A percentile compares a stretch with the other conserved stretches of the same genome.
Conservation (phyloP, 2,797 vertebrate genomes). For the Hafferia zeledoni region DNA sequence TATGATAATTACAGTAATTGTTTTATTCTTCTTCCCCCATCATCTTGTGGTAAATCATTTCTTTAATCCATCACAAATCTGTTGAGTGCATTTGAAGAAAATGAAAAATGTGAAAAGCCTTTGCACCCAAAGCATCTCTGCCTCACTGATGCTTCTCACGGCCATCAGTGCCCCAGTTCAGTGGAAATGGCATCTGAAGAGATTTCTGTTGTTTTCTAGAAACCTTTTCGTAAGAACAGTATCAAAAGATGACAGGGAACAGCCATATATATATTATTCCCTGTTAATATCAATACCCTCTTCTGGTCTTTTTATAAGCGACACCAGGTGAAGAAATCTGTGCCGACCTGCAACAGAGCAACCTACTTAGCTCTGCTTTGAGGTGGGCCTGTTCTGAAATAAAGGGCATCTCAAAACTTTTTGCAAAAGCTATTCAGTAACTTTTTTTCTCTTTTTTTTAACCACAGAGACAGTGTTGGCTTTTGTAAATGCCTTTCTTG, state of each 20-base stretch:
- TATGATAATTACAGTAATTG: not conserved
- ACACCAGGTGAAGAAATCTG: slow-evolving; percentile 31
- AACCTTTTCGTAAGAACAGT: not conserved
- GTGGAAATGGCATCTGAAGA: not conserved
- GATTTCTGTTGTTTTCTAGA: slow-evolving; percentile 44
- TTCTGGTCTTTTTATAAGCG: slow-evolving; percentile 36
- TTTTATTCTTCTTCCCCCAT: not conserved
- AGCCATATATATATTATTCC: slow-evolving; percentile 14
- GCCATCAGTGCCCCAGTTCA: not conserved
- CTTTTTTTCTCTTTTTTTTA: not conserved
- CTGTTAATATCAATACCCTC: not conserved
- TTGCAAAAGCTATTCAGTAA: not conserved
- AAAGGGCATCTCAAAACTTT: not conserved
- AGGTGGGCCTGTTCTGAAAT: not conserved
- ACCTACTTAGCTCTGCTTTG: slow-evolving; percentile 63
- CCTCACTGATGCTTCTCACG: not conserved
- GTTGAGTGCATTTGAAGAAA: not conserved
- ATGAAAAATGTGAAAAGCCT: not conserved
- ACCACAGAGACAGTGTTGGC: not conserved
- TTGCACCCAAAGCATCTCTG: not conserved
- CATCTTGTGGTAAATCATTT: not conserved
- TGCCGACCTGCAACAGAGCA: slow-evolving; percentile 38
- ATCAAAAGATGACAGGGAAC: slow-evolving; percentile 25
- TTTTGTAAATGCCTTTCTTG: not conserved
- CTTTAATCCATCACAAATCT: not conserved